Base-by-base conservation (phyloP, 53 echinoderm and acorn worm genomes). In the Stichopus horrens region DNA sequence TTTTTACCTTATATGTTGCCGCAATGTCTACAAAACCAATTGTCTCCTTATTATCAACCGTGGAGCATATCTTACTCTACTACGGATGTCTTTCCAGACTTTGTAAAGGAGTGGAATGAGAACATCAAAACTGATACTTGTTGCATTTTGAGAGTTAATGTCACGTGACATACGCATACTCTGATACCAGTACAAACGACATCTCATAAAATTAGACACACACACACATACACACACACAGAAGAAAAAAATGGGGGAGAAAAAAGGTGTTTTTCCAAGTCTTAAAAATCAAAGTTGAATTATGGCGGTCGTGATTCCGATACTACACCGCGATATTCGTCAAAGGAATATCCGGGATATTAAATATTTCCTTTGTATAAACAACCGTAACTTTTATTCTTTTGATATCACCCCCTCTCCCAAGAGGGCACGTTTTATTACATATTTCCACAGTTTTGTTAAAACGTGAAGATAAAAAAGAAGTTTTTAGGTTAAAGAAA, bases 211-310 rank as follows among this genome's bases (percentile, higher is more conserved):
- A 37, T 37, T 37, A 37, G 37, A 37, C 37, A 37, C 37, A 37
- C 37, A 37, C 37, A 37, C 37, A 37, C 37, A 37, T 2, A 37
- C 37, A 37, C 37, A 37, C 37, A 71, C 71, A 7, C 6, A 71
- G 71, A 20, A 16, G 8, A 63, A 63, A 16, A 63, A 63, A 63
- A 13, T 13, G 16, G 63, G 16, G 8, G 71, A n/a, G 71, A n/a
- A 56, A 81, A 81, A 81, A 81, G 81, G 81, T 81, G 81, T 81
- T 58, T 56, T 81, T 58, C 58, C 16, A 81, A 57, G 81, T 81
- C 81, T 81, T 81, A 81, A 81, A 71, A 81, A 81, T 81, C 81
- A n/a, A 81, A 81, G 13, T 81, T 81, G 81, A 81, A 81, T 81
- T 81, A 81, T 81, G 56, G 81, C 81, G 58, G 81, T 81, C 81